These are phyloP conservation scores for Passer domesticus DNA, from an alignment of 2,113 vertebrate genomes.

Conservation along the genomic window DNA sequence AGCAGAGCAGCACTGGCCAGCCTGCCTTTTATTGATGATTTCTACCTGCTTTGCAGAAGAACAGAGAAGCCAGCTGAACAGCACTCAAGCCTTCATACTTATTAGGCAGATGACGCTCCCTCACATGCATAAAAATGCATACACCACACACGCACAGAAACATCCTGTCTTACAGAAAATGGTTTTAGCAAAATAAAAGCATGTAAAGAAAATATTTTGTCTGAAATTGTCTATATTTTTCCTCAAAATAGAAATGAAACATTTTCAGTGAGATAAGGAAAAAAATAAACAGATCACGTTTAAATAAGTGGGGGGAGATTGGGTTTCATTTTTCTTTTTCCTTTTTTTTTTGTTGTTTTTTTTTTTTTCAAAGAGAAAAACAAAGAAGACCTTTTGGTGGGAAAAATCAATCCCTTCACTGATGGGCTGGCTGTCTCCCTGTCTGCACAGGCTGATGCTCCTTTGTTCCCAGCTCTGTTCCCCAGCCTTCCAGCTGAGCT, in stretches of 20 bases:
- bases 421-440: constrained; percentile 46
- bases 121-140: neutral
- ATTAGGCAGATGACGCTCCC: neutral
- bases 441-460: constrained; percentile 27
- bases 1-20: neutral
- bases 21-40: neutral
- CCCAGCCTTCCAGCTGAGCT: constrained; percentile 47
- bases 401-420: constrained; percentile 48
- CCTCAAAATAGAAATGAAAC: neutral
- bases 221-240: neutral
- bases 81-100: neutral
- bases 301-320: neutral
- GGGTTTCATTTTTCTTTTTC: too few species aligned
- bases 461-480: constrained; percentile 47
- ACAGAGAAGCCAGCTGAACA: neutral
- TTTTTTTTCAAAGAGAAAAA: neutral
- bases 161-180: neutral
- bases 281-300: neutral
- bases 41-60: neutral
- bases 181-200: neutral
- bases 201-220: neutral
- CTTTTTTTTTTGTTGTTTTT: too few species aligned
- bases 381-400: constrained; percentile 42
- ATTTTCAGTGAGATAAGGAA: neutral
- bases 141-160: neutral